Evolutionary conservation across 2,797 vertebrate genomes (phyloP).

Genomic region (Tamandua tetradactyla): DNA sequence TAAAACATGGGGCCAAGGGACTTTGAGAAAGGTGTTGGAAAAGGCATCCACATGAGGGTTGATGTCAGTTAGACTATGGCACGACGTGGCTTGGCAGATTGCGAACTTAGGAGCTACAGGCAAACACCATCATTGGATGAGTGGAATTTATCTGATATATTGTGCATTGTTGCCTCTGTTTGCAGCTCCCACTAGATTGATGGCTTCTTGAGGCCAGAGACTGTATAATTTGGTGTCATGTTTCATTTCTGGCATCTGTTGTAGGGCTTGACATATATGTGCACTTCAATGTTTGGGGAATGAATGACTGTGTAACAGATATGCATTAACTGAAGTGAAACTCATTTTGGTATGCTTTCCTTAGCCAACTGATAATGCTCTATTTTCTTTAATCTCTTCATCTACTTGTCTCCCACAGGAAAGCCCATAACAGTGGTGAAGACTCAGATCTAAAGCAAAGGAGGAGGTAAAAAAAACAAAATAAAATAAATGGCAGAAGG

Average conservation of each 20-base stretch:
- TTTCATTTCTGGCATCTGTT: background rate
- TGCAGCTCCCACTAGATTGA: background rate
- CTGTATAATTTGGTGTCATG: background rate
- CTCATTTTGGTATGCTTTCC: background rate
- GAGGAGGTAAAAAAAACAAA: constrained; percentile 85
- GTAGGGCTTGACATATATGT: background rate
- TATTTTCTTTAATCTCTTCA: constrained; percentile 45
- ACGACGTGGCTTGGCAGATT: background rate
- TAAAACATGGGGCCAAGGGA: background rate
- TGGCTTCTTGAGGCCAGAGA: background rate
- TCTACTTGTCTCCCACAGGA: constrained; percentile 82
- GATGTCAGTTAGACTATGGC: background rate
- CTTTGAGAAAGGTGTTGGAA: background rate
- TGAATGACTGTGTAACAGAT: background rate
- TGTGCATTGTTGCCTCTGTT: background rate
- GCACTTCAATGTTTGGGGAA: background rate
- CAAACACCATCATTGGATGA: background rate
- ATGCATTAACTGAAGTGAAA: background rate
- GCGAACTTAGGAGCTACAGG: background rate
- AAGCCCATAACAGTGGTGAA: constrained; percentile 87
- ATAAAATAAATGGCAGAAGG: background rate
- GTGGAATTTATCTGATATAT: background rate
- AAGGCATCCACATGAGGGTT: background rate
- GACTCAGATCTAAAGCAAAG: constrained; percentile 89
- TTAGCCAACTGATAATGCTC: background rate